Evolutionary conservation across 2,888 invertebrate genomes (phyloP).

Genomic region (Poecilobothrus nobilitatus): DNA sequence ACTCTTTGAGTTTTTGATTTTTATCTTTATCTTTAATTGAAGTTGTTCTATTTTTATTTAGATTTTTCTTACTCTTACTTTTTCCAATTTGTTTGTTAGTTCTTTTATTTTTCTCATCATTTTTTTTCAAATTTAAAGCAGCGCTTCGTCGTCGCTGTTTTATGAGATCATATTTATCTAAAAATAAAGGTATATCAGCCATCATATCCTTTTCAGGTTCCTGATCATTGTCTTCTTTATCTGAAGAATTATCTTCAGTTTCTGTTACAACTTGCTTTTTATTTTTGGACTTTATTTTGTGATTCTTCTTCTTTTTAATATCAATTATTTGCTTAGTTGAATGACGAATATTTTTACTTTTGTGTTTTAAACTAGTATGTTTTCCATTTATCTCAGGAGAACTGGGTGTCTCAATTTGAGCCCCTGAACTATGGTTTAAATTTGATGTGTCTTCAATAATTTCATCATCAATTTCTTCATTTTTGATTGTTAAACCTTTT

Average conservation of each 20-base stretch:
- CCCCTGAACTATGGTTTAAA: neutral
- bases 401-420: slow-evolving; percentile 11
- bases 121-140: slow-evolving; percentile 38
- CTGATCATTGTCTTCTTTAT: neutral
- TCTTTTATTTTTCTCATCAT: slow-evolving; percentile 45
- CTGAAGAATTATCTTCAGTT: neutral
- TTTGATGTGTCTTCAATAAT: neutral
- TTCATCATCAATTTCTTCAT: neutral
- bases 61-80: neutral
- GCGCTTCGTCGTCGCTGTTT: slow-evolving; percentile 52
- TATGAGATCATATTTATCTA: slow-evolving; percentile 55
- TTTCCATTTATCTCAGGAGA: neutral
- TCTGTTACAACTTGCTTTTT: neutral
- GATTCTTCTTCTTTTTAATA: neutral
- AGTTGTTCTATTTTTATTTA: neutral
- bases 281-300: neutral
- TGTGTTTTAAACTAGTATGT: neutral
- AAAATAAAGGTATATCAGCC: slow-evolving; percentile 37
- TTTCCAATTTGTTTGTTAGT: neutral
- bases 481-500: neutral
- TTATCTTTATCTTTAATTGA: slow-evolving; percentile 35
- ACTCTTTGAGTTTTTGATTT: slow-evolving; percentile 48
- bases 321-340: neutral
- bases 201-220: neutral
- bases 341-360: neutral